phyloP scores from a whole-genome alignment of 2,888 invertebrate species.

The Nemapogon koenigi region DNA sequence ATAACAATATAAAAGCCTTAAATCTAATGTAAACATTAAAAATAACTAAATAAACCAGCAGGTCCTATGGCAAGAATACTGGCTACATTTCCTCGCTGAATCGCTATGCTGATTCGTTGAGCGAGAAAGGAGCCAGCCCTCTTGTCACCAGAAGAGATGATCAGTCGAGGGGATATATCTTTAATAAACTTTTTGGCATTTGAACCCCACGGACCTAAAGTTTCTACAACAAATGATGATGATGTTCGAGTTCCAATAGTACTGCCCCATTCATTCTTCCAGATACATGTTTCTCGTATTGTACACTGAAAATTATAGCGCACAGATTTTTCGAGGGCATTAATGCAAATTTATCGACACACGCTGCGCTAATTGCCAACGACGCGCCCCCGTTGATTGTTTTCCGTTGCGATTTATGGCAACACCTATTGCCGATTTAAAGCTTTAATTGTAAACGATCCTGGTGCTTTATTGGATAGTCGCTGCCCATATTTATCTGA shows the following conservation, averaged over 20 bases:
- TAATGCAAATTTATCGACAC: slow-evolving; percentile 65
- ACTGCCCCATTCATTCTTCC: background rate
- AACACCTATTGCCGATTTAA: slow-evolving; percentile 66
- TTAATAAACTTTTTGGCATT: too few relatives aligned
- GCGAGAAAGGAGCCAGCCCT: too few relatives aligned
- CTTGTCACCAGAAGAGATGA: too few relatives aligned
- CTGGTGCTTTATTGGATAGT: slow-evolving; percentile 65
- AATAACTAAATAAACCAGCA: too few relatives aligned
- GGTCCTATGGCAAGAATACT: too few relatives aligned
- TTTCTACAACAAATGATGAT: too few relatives aligned
- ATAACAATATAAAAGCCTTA: too few relatives aligned
- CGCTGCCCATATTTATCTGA: slow-evolving; percentile 50
- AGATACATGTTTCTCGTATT: slow-evolving; percentile 39
- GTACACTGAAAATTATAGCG: slow-evolving; percentile 51
- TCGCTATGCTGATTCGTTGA: too few relatives aligned
- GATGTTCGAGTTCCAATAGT: slow-evolving; percentile 2
- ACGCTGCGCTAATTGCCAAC: slow-evolving; percentile 60
- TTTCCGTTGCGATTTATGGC: slow-evolving; percentile 62
- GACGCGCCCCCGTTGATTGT: slow-evolving; percentile 61
- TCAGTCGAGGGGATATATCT: too few relatives aligned
- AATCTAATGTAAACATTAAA: too few relatives aligned
- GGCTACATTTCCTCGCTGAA: too few relatives aligned
- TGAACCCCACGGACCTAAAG: too few relatives aligned
- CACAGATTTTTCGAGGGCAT: slow-evolving; percentile 62
- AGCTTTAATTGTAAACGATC: slow-evolving; percentile 65